Evolutionary conservation across 2,113 vertebrate genomes (phyloP), one percentile per base, ranked within the genome.

Genomic region (Siniperca knerii): DNA sequence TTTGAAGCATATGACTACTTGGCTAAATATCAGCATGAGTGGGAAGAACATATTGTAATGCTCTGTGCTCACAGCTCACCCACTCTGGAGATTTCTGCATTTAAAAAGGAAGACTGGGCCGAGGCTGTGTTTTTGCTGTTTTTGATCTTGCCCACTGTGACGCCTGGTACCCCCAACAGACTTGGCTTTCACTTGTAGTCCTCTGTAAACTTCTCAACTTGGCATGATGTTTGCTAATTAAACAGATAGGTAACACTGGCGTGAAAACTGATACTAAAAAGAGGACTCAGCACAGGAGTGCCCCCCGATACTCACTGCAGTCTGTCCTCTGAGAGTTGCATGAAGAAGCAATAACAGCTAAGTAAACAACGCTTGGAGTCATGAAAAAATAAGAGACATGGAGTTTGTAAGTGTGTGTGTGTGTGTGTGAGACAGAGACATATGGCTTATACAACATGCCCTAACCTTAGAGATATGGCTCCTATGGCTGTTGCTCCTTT

Each of bases 161-260:
- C 9, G 81, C 74, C 68, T 75, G 70, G 58, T 68, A 85, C 73
- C 88, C 91, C 84, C 86, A 75, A 72, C 66, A 67, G 90, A 89
- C 57, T 83, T 87, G 86, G 84, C 82, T 92, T 83, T 82, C 68
- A 74, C 87, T 84, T 73, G 83, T 25, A 81, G 79, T 78, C 77
- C 68, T 86, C 77, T 76, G 79, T 81, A 87, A 91, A 90, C 75
- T 84, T 84, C 72, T 84, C 74, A 79, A 83, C 75, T 91, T 88
- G 89, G 82, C 80, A 71, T 72, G 75, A 77, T 84, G 57, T 90
- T 87, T 75, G 40, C 77, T 90, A 87, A 93, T 93, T 90, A 90
- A 88, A 79, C 62, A 87, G 64, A 84, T 69, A 74, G 79, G 71
- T 48, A 83, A 82, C 74, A 74, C 40, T 15, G 55, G 70, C 74